Evolutionary conservation across 2,797 vertebrate genomes (phyloP).

Genomic region (Brachymystax lenok): DNA sequence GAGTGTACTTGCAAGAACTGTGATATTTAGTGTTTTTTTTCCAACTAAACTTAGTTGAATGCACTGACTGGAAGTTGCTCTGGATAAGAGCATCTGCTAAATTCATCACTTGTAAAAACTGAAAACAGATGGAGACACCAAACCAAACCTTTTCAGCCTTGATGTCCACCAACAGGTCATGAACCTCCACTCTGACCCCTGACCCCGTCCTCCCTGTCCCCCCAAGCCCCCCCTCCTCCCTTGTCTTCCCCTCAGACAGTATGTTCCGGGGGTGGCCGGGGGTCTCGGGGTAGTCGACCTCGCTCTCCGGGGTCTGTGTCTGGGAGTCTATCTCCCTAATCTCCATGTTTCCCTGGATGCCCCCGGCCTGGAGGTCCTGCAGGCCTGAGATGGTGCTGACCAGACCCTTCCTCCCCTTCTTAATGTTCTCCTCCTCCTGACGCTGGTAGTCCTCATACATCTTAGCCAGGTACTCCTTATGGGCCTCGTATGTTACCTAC

Average conservation of each 20-base stretch:
- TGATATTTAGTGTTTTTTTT: not conserved
- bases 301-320: slow-evolving; percentile 96
- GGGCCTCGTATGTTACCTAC: slow-evolving; percentile 98
- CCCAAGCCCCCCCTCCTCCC: slow-evolving; percentile 71
- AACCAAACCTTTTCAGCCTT: slow-evolving; percentile 94
- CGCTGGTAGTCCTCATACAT: slow-evolving; percentile 99
- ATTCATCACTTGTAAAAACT: not conserved
- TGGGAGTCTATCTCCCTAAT: slow-evolving; percentile 90
- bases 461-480: slow-evolving; percentile 98
- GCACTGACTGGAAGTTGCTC: not conserved
- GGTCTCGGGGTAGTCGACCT: slow-evolving; percentile 89
- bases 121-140: not conserved
- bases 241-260: slow-evolving; percentile 85
- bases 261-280: slow-evolving; percentile 84
- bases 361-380: slow-evolving; percentile 85
- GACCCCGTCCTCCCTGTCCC: slow-evolving; percentile 83
- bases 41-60: not conserved
- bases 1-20: not conserved
- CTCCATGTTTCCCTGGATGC: slow-evolving; percentile 93
- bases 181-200: slow-evolving; percentile 94
- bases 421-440: slow-evolving; percentile 99
- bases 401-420: slow-evolving; percentile 96
- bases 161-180: slow-evolving; percentile 97
- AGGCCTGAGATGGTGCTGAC: slow-evolving; percentile 99
- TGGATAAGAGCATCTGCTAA: not conserved